Evolutionary conservation across 2,113 vertebrate species (phyloP), one percentile per base, ranked within the genome.

Genomic region (Clarias batrachus): DNA sequence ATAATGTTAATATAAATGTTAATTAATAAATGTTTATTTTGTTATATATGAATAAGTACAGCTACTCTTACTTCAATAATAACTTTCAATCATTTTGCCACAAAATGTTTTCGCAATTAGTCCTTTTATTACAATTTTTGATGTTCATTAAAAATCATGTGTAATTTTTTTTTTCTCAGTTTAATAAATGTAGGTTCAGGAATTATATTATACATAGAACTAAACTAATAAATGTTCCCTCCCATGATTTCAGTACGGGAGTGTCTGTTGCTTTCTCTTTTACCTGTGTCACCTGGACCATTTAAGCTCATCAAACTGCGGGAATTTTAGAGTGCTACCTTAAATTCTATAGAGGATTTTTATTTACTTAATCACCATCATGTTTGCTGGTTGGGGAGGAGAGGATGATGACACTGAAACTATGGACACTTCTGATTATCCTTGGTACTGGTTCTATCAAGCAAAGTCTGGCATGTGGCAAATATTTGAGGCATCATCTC

Each of bases 401-500:
- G 25, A n/a, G 48, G 74, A 81, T 60, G 19, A 66, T 89, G 2
- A 73, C 86, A 13, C 19, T 71, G 96, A 96, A 63, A 89, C 92
- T 2, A 98, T 97, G 97, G 97, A 98, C 90, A 97, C 96, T 0
- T 95, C 96, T 0, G 95, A 97, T 0, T 92, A 88, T 0, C 94
- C 94, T 17, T 96, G 95, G 95, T 92, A 88, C 81, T 97, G 97
- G 97, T 96, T 95, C 92, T 97, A 96, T 87, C 91, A 97, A 90
- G 96, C 94, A 0, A 96, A 96, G 25, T 97, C 96, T 87, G 97
- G 96, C 60, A 93, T 95, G 88, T 97, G 97, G 96, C 96, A 97
- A 89, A 96, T 93, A 93, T 95, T 96, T 92, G 96, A 97, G 96
- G 97, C 97, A 96, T 37, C 0, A 0, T 23, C 11, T n/a, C 8